Base-by-base conservation (phyloP, 2,113 vertebrate species). In the Semicossyphus pulcher region DNA sequence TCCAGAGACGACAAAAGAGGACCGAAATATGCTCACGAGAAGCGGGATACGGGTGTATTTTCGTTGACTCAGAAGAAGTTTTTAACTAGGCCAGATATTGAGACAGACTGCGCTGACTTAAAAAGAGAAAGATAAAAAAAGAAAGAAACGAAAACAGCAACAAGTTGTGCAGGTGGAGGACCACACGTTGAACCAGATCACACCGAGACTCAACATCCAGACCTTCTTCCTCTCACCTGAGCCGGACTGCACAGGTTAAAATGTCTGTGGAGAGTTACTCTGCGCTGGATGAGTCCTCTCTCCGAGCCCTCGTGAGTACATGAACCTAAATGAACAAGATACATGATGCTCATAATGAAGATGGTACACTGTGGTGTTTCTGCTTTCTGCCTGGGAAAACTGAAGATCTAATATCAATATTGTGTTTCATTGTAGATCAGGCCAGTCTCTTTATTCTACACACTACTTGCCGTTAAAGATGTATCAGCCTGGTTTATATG, bases 251-350 rank as follows among this genome's bases (percentile, higher is more conserved):
- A 52, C n/a, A 49, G 26, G 14, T 16, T 1, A 69, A 72, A 1
- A 93, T 93, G 91, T 92, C 93, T 10, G 11, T 78, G 66, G 91
- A 92, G 56, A 88, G 54, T 20, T 93, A 90, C n/a, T 91, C 92
- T 0, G 44, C 91, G 25, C 76, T 93, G 87, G 93, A 93, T 20
- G 93, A 93, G 84, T 72, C 92, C 31, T 79, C 93, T 20, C 93
- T 93, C 18, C 85, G 91, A 67, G 89, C 86, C 36, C 12, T 93
- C 91, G 93, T 93, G 84, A 93, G 93, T 92, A 23, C 1, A 73
- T 29, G 37, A 37, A 6, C 0, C 28, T 36, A 1, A 10, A 15
- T 6, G 4, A n/a, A 4, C 5, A 15, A 15, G 6, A 41, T 34
- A 41, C 14, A 47, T 39, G 10, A 21, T 59, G 36, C 12, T n/a